Evolutionary conservation across 2,113 vertebrate genomes (phyloP).

Genomic region (Polypterus senegalus): DNA sequence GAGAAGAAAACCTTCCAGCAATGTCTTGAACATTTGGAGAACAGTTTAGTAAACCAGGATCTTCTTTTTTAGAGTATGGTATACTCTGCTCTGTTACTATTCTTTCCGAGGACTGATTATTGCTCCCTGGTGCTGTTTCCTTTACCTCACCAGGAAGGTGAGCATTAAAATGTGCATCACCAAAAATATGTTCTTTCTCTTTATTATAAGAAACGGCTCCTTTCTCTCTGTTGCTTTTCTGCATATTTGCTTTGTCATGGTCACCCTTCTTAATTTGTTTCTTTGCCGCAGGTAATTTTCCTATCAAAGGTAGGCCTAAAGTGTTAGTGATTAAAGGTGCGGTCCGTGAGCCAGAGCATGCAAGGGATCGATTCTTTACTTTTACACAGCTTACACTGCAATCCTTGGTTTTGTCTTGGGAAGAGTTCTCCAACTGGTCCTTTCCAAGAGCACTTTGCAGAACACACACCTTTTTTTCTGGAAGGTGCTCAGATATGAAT

Average conservation of each 20-base stretch:
- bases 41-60: neutral
- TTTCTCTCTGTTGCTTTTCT: conserved; percentile 24
- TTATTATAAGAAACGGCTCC: conserved; percentile 5
- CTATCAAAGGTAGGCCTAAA: conserved; percentile 47
- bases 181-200: neutral
- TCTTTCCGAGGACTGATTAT: conserved; percentile 21
- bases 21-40: conserved; percentile 38
- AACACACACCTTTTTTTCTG: neutral
- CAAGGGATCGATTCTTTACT: conserved; percentile 25
- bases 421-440: conserved; percentile 38
- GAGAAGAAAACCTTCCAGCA: conserved; percentile 44
- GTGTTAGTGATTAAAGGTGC: conserved; percentile 18
- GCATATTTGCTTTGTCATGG: conserved; percentile 2
- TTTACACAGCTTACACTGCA: conserved; percentile 21
- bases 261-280: conserved; percentile 36
- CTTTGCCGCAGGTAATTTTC: conserved; percentile 49
- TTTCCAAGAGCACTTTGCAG: conserved; percentile 37
- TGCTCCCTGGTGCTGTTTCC: conserved; percentile 24
- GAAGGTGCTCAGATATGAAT: neutral
- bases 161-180: conserved; percentile 19
- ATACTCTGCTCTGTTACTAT: conserved; percentile 34
- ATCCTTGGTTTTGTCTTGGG: conserved; percentile 19
- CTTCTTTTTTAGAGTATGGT: neutral
- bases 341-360: conserved; percentile 26
- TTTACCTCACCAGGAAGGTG: conserved; percentile 35